Evolutionary conservation across 2,888 invertebrate genomes (phyloP).

Genomic region (Conus canariensis): DNA sequence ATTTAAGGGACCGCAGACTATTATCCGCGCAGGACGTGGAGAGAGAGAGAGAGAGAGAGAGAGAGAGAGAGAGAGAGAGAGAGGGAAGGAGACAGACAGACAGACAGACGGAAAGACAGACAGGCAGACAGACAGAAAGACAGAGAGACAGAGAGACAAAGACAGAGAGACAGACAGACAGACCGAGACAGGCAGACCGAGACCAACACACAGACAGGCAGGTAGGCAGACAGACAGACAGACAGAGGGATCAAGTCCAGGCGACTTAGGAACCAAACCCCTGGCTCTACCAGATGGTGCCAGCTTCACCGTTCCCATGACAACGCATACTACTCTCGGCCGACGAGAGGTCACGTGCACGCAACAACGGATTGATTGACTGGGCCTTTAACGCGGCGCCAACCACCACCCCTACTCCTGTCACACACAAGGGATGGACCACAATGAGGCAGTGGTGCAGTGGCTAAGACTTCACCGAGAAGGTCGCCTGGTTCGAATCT

Average conservation of each 20-base stretch:
- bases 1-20: no score
- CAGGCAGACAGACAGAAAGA: neutral
- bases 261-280: neutral
- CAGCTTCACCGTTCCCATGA: neutral
- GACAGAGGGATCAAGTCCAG: neutral
- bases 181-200: neutral
- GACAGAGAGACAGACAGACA: neutral
- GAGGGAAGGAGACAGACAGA: neutral
- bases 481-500: no score
- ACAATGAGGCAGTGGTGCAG: no score
- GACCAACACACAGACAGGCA: no score
- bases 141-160: neutral
- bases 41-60: neutral
- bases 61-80: neutral
- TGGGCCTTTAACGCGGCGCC: neutral
- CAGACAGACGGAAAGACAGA: constrained; percentile 7
- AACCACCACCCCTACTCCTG: neutral
- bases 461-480: no score
- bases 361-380: neutral
- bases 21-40: no score
- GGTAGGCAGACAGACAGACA: neutral
- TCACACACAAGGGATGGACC: no score
- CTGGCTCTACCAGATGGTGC: neutral
- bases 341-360: neutral
- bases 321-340: neutral